Conservation (phyloP, 2,888 invertebrate species). For the Silvanus unidentatus region DNA sequence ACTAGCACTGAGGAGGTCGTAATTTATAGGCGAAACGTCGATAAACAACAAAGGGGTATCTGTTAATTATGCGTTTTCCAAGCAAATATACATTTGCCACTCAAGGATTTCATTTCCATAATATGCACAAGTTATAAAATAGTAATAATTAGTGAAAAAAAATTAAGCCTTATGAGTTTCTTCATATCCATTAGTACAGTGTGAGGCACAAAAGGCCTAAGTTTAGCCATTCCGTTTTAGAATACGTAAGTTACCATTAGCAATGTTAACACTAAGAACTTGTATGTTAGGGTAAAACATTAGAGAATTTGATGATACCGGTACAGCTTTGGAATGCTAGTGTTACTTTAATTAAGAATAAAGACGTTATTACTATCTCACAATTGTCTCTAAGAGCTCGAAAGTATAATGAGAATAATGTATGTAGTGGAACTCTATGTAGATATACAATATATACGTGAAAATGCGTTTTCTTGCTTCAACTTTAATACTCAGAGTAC, state of each 20-base stretch:
- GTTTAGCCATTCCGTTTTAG: conserved; percentile 47
- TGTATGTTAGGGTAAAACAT: conserved; percentile 39
- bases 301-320: conserved; percentile 40
- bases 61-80: no score
- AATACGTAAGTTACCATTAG: conserved; percentile 44
- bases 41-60: no score
- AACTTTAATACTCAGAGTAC: conserved; percentile 6
- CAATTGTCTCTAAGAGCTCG: conserved; percentile 41
- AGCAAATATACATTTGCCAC: no score
- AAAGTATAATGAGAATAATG: conserved; percentile 38
- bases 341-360: conserved; percentile 44
- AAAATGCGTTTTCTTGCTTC: conserved; percentile 6
- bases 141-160: background rate
- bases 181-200: conserved; percentile 38
- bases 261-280: conserved; percentile 37
- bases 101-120: no score
- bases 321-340: conserved; percentile 38
- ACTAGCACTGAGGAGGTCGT: no score
- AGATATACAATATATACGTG: conserved; percentile 1
- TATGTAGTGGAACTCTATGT: conserved; percentile 28
- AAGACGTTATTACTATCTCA: conserved; percentile 41
- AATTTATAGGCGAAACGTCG: no score
- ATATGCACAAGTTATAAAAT: no score
- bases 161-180: conserved; percentile 18
- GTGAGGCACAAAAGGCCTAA: conserved; percentile 40